These are phyloP conservation scores for Cryptocephalus moraei DNA, from an alignment of 2,888 invertebrate species.

Conservation along the genomic window DNA sequence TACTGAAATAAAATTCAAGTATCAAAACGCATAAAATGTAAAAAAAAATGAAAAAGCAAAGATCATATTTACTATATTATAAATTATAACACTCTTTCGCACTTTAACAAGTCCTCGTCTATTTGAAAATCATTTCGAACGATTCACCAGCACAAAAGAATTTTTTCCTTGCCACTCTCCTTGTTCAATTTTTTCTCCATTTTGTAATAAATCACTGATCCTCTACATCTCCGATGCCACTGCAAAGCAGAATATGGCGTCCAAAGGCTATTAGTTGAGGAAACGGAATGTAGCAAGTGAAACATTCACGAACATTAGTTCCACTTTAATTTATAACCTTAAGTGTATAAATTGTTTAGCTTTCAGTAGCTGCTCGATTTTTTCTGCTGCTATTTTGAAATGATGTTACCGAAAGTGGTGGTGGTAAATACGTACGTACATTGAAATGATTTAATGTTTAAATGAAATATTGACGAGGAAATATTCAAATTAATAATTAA, in stretches of 20 bases:
- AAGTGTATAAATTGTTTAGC: conserved; percentile 16
- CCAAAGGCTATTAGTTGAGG: conserved; percentile 16
- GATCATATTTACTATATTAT: too few relatives aligned
- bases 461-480: too few relatives aligned
- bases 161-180: too few relatives aligned
- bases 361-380: conserved; percentile 10
- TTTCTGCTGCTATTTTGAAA: conserved; percentile 12
- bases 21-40: too few relatives aligned
- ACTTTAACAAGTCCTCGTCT: too few relatives aligned
- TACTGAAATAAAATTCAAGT: too few relatives aligned
- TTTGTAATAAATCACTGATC: conserved; percentile 2
- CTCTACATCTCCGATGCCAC: neutral
- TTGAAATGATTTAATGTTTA: too few relatives aligned
- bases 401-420: conserved; percentile 8
- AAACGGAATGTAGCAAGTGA: conserved; percentile 16
- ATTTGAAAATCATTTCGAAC: too few relatives aligned
- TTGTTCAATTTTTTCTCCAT: neutral
- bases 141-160: too few relatives aligned
- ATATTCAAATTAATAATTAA: too few relatives aligned
- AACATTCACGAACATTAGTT: conserved; percentile 17
- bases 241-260: conserved; percentile 10
- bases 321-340: conserved; percentile 17
- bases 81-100: too few relatives aligned
- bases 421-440: neutral
- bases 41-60: too few relatives aligned